phyloP scores from a whole-genome alignment of 2,888 invertebrate genomes.

The Lysandra coridon region DNA sequence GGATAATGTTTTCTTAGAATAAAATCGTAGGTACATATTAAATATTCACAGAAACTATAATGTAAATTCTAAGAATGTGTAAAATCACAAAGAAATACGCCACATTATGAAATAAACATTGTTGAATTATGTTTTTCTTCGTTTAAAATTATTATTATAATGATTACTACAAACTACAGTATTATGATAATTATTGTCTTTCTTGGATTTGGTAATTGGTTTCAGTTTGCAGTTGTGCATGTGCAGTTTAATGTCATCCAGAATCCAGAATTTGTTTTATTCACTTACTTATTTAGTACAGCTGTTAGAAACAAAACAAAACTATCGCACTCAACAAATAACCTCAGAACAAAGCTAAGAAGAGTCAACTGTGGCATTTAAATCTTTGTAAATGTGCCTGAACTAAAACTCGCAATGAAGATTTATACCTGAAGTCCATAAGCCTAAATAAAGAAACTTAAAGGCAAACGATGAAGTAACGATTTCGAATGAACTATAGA shows the following conservation, averaged over 20 bases:
- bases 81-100: constrained; percentile 7
- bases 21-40: neutral
- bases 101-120: neutral
- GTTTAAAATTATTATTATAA: constrained; percentile 5
- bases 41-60: constrained; percentile 16
- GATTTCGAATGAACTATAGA: constrained; percentile 33
- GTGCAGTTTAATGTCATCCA: neutral
- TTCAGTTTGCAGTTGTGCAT: neutral
- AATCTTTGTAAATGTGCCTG: neutral
- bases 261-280: neutral
- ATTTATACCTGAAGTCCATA: neutral
- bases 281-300: neutral
- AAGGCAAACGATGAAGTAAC: constrained; percentile 34
- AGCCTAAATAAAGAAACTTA: neutral
- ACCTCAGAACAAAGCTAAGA: neutral
- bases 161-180: neutral
- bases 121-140: neutral
- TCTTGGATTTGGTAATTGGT: neutral
- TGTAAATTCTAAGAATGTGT: neutral
- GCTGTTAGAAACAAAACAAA: neutral
- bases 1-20: constrained; percentile 17
- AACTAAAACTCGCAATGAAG: neutral
- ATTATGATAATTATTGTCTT: neutral
- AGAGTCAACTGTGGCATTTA: neutral
- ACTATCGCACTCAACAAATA: neutral